Conservation (phyloP, 2,888 invertebrate species). For the Mamestra brassicae region DNA sequence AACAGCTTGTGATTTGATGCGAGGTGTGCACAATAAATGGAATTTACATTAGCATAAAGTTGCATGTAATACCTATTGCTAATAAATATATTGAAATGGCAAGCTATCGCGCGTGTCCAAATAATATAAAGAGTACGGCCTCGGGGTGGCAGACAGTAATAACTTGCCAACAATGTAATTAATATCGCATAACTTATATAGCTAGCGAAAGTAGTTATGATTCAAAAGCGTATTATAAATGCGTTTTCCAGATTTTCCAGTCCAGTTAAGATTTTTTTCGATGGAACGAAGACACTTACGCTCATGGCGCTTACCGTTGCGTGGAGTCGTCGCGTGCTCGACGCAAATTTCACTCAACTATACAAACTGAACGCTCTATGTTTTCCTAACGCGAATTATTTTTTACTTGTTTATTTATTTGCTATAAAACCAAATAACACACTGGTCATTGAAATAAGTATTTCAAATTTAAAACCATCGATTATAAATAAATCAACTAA, state of each 20-base stretch:
- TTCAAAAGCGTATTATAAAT: conserved; percentile 82
- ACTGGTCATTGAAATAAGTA: background rate
- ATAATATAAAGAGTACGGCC: conserved; percentile 52
- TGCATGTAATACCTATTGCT: conserved; percentile 37
- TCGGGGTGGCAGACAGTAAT: conserved; percentile 63
- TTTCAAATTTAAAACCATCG: background rate
- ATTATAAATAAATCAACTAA: background rate
- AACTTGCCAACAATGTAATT: conserved; percentile 76
- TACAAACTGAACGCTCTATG: conserved; percentile 56
- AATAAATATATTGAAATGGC: conserved; percentile 45
- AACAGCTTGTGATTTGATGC: conserved; percentile 19
- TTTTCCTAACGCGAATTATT: conserved; percentile 61
- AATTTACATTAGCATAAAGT: conserved; percentile 60
- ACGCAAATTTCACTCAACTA: conserved; percentile 81
- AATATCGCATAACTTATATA: conserved; percentile 78
- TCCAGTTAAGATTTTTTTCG: conserved; percentile 78
- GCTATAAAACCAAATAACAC: conserved; percentile 6
- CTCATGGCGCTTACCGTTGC: conserved; percentile 82
- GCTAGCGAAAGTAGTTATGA: conserved; percentile 86
- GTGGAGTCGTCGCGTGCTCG: conserved; percentile 83
- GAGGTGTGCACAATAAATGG: conserved; percentile 41
- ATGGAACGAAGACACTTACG: conserved; percentile 80
- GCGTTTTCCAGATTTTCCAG: conserved; percentile 85
- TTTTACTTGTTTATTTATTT: conserved; percentile 30
- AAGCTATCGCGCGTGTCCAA: conserved; percentile 63